Base-by-base conservation (phyloP, 2,888 invertebrate species). In the Thysanoteuthis rhombus region DNA sequence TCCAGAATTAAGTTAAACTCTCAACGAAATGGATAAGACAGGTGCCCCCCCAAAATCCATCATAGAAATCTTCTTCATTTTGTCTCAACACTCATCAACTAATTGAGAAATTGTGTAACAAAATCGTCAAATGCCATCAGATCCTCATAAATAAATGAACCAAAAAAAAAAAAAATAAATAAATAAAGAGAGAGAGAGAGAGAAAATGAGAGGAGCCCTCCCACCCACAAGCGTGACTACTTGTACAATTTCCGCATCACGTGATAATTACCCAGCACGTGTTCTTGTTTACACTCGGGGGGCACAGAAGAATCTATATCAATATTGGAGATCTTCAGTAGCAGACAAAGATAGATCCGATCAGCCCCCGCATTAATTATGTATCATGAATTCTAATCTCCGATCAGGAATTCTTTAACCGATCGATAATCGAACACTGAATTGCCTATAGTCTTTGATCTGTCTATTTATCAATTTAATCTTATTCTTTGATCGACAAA, bases 211-310 rank as follows among this genome's bases (percentile, higher is more conserved):
- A 25, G 22, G 36, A 75, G 22, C 75, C 75, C 75, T 75, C 75
- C 75, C n/a, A 75, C 75, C 75, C 75, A 75, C n/a, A n/a, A 75
- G 75, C 75, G 75, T 75, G 75, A 75, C 75, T n/a, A 75, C n/a
- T n/a, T 75, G 75, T 75, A 75, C 75, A 75, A 75, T 75, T 75
- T 75, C 75, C 75, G 75, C 75, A 75, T n/a, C 75, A 75, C 75
- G 75, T 75, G 75, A 75, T 75, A 75, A 75, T 75, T 75, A 75
- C 75, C 75, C 75, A 75, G 75, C 75, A 75, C 75, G 75, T 75
- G 75, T 36, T 75, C 75, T 75, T 75, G 75, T 75, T 75, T 75
- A 75, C 75, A 75, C n/a, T 75, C n/a, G 75, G n/a, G 36, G 75
- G 75, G 75, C n/a, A 75, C 16, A 75, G 75, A n/a, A 75, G 75